Evolutionary conservation across 2,113 vertebrate species (phyloP), one percentile per base, ranked within the genome.

Genomic region (Catharus bicknelli): DNA sequence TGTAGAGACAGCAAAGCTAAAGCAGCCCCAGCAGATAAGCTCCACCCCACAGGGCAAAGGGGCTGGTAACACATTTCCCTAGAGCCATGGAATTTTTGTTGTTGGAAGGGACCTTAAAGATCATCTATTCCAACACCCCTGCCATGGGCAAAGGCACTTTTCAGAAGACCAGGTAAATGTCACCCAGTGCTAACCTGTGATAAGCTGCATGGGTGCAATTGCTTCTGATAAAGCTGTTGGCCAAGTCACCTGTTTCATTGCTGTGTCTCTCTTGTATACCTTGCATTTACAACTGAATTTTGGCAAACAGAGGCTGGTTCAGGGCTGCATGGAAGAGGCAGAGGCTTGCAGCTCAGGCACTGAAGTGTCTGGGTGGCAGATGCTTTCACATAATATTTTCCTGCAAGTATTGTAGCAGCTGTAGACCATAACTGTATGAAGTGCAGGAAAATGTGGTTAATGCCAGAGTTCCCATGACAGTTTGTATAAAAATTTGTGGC

Each of bases 401-500:
- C 76, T 93, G 81, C 16, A 13, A 91, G 79, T 75, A 73, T 17
- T 93, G 34, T 45, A 90, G 62, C 59, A 88, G 76, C 75, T 80
- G 40, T 70, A 91, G n/a, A 72, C 74, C 3, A 3, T 72, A 95
- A 70, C 83, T 86, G 61, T 63, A 74, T 76, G 68, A 96, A 84
- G 88, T 59, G 59, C 74, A 83, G 66, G 87, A 79, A 95, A 95
- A 94, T 55, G 48, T 19, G 68, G 62, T 90, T 93, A 57, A 90
- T 83, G 73, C 58, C 55, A 58, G 73, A 69, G 80, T 70, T 96
- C 80, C 83, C n/a, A 11, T 88, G 96, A 88, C 75, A 85, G 72
- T 74, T 92, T 93, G 53, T 73, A 85, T 92, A 64, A 68, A 96
- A 90, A 88, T 91, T 93, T 95, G 83, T 90, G 87, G 89, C 90